phyloP scores from a whole-genome alignment of 2,797 vertebrate genomes.

The Aldrovandia affinis region DNA sequence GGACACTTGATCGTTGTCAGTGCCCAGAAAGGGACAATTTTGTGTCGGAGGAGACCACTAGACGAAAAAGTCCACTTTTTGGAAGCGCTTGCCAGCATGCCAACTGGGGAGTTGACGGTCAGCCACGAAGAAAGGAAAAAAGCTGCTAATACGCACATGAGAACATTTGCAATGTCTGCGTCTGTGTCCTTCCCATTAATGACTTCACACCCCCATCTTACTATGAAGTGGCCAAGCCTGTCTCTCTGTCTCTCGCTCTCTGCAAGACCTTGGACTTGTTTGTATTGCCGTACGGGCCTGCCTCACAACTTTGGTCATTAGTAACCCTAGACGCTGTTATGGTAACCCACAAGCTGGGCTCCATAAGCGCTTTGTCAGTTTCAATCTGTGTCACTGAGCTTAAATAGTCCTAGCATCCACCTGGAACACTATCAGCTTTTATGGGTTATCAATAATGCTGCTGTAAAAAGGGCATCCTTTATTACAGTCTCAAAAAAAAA shows the following conservation, averaged over 20 bases:
- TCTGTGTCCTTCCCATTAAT: not conserved
- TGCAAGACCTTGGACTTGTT: constrained; percentile 9
- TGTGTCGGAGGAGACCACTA: not conserved
- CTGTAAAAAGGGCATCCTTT: constrained; percentile 54
- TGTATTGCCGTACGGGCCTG: constrained; percentile 2
- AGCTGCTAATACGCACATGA: not conserved
- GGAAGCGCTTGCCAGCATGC: not conserved
- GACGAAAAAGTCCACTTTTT: not conserved
- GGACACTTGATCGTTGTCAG: not conserved
- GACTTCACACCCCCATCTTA: not conserved
- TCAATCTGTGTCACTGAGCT: constrained; percentile 48
- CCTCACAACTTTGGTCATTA: not conserved
- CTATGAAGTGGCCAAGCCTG: not conserved
- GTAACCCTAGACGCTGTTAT: constrained; percentile 22
- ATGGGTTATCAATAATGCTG: constrained; percentile 50
- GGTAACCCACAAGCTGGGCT: constrained; percentile 44
- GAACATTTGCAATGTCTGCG: not conserved
- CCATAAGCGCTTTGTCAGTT: constrained; percentile 40
- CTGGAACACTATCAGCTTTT: constrained; percentile 52
- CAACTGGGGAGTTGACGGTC: not conserved
- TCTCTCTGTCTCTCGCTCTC: constrained; percentile 1
- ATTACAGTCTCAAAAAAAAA: constrained; percentile 47
- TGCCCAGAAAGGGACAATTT: not conserved
- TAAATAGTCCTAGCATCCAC: constrained; percentile 46
- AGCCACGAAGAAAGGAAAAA: not conserved